Evolutionary conservation across 2,113 vertebrate genomes (phyloP).

Genomic region (Parus major): DNA sequence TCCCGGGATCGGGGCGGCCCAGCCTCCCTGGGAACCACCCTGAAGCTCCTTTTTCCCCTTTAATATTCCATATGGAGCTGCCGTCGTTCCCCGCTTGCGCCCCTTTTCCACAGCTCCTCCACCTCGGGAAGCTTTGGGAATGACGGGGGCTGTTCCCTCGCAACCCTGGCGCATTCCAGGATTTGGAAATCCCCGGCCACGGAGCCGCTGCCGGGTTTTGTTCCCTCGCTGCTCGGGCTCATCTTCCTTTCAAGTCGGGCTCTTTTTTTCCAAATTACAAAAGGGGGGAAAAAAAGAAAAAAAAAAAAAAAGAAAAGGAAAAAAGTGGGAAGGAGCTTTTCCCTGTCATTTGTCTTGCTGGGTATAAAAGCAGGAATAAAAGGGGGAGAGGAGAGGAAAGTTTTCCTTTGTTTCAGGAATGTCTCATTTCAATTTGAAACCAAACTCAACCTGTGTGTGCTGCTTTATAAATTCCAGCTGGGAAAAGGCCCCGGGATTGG

Average conservation of each 20-base stretch:
- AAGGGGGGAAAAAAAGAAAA: background rate
- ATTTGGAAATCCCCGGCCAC: constrained; percentile 14
- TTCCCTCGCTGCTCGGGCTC: constrained; percentile 39
- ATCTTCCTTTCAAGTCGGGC: constrained; percentile 65
- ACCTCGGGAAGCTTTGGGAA: background rate
- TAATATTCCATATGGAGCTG: background rate
- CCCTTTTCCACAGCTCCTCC: background rate
- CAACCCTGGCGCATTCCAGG: constrained; percentile 17
- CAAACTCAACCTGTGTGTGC: background rate
- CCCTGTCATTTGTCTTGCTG: constrained; percentile 61
- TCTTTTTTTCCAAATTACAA: constrained; percentile 47
- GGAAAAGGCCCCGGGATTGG: background rate
- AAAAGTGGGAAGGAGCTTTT: constrained; percentile 59
- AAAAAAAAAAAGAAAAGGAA: background rate
- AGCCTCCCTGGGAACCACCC: background rate
- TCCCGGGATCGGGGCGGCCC: background rate
- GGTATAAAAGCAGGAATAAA: constrained; percentile 34
- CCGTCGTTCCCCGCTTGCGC: background rate
- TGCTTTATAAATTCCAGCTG: constrained; percentile 31
- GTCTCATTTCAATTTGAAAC: constrained; percentile 69
- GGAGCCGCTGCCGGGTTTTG: constrained; percentile 27
- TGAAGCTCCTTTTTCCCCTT: background rate
- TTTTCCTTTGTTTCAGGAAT: constrained; percentile 59
- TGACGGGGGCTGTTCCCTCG: constrained; percentile 17
- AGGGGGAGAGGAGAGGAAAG: constrained; percentile 30